Evolutionary conservation across 2,888 invertebrate species (phyloP), one percentile per base, ranked within the genome.

Genomic region (Tenthredo distinguenda): DNA sequence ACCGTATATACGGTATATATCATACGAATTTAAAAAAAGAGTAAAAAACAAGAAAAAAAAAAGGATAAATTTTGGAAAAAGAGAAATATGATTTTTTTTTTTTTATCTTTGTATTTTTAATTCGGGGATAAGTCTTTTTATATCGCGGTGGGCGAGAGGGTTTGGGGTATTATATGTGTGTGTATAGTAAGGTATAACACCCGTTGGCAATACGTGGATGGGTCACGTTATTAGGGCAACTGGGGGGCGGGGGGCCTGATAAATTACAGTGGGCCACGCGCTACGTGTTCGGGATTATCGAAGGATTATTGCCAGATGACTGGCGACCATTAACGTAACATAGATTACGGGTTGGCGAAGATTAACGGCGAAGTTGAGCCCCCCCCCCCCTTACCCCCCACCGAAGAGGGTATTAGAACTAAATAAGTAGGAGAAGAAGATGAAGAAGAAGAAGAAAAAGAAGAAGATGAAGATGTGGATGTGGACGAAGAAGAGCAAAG

Each of bases 241-340:
- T n/a, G 10, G 10, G 50, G 58, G 81, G 81, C 4, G 10, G 50
- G 58, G 81, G 81, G 58, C 21, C 81, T 81, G 81, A 81, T 81
- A 81, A 81, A 81, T 81, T 81, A 81, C 81, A 81, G 81, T 81
- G 62, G 81, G 81, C 81, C 81, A 81, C 81, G 81, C 81, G 83
- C 68, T 83, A 71, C 65, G 83, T 83, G 83, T 83, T 65, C 71
- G 31, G 83, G 83, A 83, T 83, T 83, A 83, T 83, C 83, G 83
- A 83, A 83, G 83, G 71, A 68, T 71, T 71, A 83, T 83, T 83
- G 83, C 83, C 83, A 71, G 68, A 71, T 83, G 68, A 83, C 71
- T 71, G 83, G 68, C 83, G 71, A 83, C 83, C 81, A 81, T 81
- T 81, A 81, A 81, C 81, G 81, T 81, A 81, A 81, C 81, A 81